A percentile compares a stretch with the other conserved stretches of the same genome.
Conservation (phyloP, 2,888 invertebrate species). For the Andrena bucephala region DNA sequence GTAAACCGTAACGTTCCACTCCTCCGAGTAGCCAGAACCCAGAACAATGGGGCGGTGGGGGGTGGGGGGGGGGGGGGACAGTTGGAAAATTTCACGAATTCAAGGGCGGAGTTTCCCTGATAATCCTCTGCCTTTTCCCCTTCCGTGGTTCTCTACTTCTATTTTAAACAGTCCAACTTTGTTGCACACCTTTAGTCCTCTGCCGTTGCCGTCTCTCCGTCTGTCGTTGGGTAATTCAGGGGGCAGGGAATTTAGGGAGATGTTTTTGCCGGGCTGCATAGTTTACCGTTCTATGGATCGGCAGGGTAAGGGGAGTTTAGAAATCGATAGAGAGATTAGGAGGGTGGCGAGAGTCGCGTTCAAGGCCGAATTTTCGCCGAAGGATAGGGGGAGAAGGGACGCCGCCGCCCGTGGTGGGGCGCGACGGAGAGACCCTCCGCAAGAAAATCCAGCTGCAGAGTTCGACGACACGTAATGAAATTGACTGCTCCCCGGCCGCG, state of each 20-base stretch:
- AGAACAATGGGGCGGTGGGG: conserved; percentile 1
- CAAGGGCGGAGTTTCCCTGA: no score
- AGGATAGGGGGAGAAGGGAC: conserved; percentile 1
- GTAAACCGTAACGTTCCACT: background rate
- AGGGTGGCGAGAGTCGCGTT: background rate
- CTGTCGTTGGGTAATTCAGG: no score
- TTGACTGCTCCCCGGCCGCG: conserved; percentile 32
- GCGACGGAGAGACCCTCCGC: conserved; percentile 14
- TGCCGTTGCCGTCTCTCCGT: no score
- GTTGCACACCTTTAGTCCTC: no score
- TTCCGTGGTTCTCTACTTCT: no score
- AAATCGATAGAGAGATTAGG: background rate
- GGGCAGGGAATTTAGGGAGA: no score
- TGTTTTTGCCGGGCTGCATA: no score
- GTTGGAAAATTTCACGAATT: no score
- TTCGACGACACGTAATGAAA: conserved; percentile 62
- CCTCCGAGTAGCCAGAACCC: background rate
- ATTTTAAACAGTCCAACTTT: no score
- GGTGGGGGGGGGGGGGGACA: background rate
- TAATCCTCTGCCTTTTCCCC: no score
- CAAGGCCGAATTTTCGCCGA: conserved; percentile 39
- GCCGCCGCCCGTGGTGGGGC: background rate
- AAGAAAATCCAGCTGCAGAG: conserved; percentile 62
- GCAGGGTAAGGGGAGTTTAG: background rate
- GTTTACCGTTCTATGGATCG: no score